phyloP scores from a whole-genome alignment of 2,888 invertebrate species.

The Tribolium freemani region DNA sequence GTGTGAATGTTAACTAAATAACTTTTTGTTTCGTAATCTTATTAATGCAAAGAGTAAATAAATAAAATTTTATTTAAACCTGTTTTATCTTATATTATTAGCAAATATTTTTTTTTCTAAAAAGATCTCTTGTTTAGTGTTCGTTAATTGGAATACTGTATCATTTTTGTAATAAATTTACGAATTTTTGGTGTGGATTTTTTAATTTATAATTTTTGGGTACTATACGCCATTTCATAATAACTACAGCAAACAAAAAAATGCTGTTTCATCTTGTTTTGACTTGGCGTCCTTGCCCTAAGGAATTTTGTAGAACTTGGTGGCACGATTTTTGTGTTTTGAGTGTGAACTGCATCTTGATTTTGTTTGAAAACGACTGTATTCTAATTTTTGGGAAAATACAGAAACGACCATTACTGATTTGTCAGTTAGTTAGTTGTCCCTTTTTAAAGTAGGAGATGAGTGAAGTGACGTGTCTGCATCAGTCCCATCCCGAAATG shows the following conservation, averaged over 20 bases:
- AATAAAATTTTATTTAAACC: no score
- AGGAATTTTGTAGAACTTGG: conserved; percentile 19
- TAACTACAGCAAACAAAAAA: neutral
- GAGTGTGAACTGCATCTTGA: conserved; percentile 25
- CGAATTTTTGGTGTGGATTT: conserved; percentile 16
- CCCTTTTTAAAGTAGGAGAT: neutral
- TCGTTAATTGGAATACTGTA: no score
- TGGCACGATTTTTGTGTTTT: conserved; percentile 34
- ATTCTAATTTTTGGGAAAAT: neutral
- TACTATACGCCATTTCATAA: neutral
- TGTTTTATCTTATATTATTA: no score
- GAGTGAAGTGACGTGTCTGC: neutral
- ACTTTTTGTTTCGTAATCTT: no score
- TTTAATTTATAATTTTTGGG: neutral
- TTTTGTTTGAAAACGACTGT: conserved; percentile 6
- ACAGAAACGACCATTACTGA: conserved; percentile 7
- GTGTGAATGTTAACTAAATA: no score
- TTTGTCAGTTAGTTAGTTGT: neutral
- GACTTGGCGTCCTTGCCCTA: conserved; percentile 2
- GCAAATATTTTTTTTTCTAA: no score
- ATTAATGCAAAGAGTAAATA: no score
- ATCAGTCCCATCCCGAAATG: conserved; percentile 15
- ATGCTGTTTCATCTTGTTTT: neutral
- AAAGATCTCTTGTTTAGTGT: no score
- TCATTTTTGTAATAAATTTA: neutral